Evolutionary conservation across 1,140 invertebrate species (phyloP).

Genomic region (Atta texana): DNA sequence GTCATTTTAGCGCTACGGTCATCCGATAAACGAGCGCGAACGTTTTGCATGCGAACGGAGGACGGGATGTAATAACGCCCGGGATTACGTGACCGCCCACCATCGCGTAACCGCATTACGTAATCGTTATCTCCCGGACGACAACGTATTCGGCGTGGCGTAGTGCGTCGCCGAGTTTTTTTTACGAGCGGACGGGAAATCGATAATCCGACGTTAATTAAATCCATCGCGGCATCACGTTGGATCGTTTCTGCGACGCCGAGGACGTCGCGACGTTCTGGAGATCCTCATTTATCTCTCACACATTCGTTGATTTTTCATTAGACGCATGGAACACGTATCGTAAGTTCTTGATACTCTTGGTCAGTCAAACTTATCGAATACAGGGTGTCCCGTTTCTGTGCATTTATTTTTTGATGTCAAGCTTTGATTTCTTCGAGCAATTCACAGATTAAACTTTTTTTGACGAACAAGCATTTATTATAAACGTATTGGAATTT

Average conservation of each 20-base stretch:
- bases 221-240: neutral
- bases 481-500: neutral
- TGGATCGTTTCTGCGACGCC: neutral
- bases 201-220: constrained; percentile 23
- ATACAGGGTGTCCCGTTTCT: neutral
- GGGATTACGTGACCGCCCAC: constrained; percentile 38
- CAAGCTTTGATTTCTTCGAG: neutral
- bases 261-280: neutral
- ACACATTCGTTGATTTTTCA: neutral
- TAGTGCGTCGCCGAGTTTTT: constrained; percentile 12
- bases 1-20: constrained; percentile 20
- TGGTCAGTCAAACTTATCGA: neutral
- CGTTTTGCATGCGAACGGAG: constrained; percentile 56
- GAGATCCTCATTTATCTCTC: neutral
- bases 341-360: neutral
- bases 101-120: constrained; percentile 22
- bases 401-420: neutral
- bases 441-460: too few relatives aligned
- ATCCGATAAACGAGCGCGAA: constrained; percentile 55
- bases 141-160: constrained; percentile 3
- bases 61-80: constrained; percentile 18
- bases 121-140: constrained; percentile 44
- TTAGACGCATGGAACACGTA: neutral
- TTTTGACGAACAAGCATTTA: neutral
- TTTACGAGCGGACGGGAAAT: neutral